Evolutionary conservation across 2,888 invertebrate species (phyloP).

Genomic region (Drosophila emarginata): DNA sequence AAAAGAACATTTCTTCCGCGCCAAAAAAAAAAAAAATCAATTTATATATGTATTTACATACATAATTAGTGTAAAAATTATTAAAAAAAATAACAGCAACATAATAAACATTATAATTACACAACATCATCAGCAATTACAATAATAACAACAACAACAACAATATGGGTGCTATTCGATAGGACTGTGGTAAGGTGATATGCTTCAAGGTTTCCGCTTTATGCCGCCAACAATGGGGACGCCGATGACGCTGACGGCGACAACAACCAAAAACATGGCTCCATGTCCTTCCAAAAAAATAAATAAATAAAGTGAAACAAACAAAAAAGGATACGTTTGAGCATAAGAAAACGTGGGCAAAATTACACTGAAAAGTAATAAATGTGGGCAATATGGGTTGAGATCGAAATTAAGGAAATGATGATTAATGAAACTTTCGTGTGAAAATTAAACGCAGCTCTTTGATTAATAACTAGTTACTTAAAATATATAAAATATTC

Average conservation of each 20-base stretch:
- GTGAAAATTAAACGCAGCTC: too few relatives aligned
- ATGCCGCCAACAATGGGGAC: slow-evolving; percentile 43
- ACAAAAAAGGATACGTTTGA: neutral
- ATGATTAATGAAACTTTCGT: neutral
- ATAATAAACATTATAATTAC: slow-evolving; percentile 72
- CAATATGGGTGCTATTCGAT: slow-evolving; percentile 67
- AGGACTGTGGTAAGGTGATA: slow-evolving; percentile 66
- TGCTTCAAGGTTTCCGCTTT: slow-evolving; percentile 75
- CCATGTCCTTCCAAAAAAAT: slow-evolving; percentile 6
- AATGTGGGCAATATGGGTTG: neutral
- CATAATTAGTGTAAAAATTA: slow-evolving; percentile 14
- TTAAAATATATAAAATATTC: too few relatives aligned
- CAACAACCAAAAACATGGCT: slow-evolving; percentile 12
- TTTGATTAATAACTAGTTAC: too few relatives aligned
- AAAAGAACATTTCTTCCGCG: slow-evolving; percentile 41
- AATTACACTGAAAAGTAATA: neutral
- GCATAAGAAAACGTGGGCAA: neutral
- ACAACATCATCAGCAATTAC: slow-evolving; percentile 14
- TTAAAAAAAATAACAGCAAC: slow-evolving; percentile 37
- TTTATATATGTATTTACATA: slow-evolving; percentile 25
- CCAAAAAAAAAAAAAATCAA: slow-evolving; percentile 32
- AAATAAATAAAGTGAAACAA: neutral
- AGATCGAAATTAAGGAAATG: neutral
- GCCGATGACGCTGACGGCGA: slow-evolving; percentile 25
- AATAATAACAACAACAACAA: slow-evolving; percentile 39